Conservation (phyloP, 2,888 invertebrate genomes). For the Eulithis prunata region DNA sequence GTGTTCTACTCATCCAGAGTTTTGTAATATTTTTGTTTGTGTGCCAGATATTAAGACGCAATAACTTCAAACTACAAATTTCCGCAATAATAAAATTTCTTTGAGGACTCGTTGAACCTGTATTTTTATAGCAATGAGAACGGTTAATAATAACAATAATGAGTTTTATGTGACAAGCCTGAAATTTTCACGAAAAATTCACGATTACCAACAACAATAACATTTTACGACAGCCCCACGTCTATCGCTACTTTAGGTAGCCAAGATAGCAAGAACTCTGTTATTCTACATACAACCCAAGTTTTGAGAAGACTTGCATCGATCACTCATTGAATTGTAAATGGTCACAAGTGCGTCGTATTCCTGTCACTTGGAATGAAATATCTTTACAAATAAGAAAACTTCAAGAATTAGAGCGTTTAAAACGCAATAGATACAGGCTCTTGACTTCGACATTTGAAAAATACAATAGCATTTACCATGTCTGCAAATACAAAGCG, state of each 20-base stretch:
- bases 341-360: constrained; percentile 3
- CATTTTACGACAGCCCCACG: constrained; percentile 19
- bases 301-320: no score
- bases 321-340: no score
- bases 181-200: constrained; percentile 11
- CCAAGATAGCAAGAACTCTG: no score
- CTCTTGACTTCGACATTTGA: constrained; percentile 8
- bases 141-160: constrained; percentile 3
- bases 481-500: constrained; percentile 2
- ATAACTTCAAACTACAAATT: neutral
- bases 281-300: no score
- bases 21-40: no score
- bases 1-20: no score
- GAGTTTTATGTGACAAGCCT: constrained; percentile 11
- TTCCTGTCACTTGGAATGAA: constrained; percentile 12
- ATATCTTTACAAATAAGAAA: constrained; percentile 1
- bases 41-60: neutral
- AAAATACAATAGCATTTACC: neutral
- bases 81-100: neutral
- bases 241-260: neutral
- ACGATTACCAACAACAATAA: constrained; percentile 22
- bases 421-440: neutral
- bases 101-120: neutral
- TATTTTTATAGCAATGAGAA: constrained; percentile 1
- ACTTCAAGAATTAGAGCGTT: neutral